A percentile compares a stretch with the other conserved stretches of the same genome.
phyloP scores from a whole-genome alignment of 2,888 invertebrate species.

The Amphipyra berbera region DNA sequence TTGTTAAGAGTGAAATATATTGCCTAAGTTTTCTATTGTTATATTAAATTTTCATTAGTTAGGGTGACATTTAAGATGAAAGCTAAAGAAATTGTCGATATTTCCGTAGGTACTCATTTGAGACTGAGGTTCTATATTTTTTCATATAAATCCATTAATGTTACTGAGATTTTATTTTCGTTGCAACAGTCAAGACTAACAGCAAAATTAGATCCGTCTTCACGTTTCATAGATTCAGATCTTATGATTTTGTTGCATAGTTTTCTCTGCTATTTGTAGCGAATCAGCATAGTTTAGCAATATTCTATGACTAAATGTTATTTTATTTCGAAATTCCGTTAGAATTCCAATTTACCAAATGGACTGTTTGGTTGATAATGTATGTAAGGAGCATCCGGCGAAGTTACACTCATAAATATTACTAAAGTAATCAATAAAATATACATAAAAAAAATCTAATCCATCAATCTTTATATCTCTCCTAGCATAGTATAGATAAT shows the following conservation, averaged over 20 bases:
- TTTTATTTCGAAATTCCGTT: conserved; percentile 39
- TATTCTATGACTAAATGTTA: conserved; percentile 1
- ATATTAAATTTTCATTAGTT: not conserved
- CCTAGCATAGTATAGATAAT: not conserved
- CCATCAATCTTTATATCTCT: not conserved
- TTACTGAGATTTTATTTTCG: not conserved
- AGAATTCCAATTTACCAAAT: conserved; percentile 70
- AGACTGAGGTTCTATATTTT: no score
- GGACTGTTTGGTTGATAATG: conserved; percentile 62
- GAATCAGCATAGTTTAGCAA: conserved; percentile 9
- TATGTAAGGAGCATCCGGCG: conserved; percentile 54
- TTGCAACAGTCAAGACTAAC: conserved; percentile 7
- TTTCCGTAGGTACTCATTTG: no score
- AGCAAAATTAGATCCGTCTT: conserved; percentile 5
- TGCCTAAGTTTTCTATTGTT: conserved; percentile 14
- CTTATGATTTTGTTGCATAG: not conserved
- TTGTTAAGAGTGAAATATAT: not conserved
- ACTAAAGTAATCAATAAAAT: conserved; percentile 26
- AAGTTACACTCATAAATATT: conserved; percentile 53
- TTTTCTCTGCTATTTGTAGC: no score
- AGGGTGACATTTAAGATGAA: not conserved
- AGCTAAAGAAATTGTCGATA: not conserved
- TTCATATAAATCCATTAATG: no score
- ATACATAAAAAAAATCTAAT: conserved; percentile 14
- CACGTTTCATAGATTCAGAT: conserved; percentile 8